These are phyloP conservation scores for Huso huso DNA, from an alignment of 2,797 vertebrate genomes.

Conservation along the genomic window DNA sequence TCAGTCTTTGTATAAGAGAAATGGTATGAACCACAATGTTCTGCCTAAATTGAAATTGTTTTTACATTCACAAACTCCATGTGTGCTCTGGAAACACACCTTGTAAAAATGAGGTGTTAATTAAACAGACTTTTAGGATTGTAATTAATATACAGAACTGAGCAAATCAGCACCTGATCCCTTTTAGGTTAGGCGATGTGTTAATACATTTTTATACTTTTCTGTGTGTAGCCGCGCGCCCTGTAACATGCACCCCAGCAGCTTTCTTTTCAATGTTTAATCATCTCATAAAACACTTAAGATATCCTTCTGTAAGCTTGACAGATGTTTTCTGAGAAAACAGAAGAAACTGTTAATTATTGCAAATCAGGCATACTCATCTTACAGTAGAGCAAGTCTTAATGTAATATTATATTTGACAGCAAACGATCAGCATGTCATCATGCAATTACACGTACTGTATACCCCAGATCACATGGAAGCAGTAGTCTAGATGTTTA, in stretches of 20 bases:
- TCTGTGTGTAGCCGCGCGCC: not conserved
- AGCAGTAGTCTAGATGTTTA: not conserved
- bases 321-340: slow-evolving; percentile 20
- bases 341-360: slow-evolving; percentile 21
- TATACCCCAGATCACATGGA: not conserved
- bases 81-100: no score
- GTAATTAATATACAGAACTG: no score
- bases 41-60: no score
- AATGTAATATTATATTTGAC: slow-evolving; percentile 19
- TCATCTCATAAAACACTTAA: slow-evolving; percentile 7
- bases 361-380: slow-evolving; percentile 14
- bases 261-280: slow-evolving; percentile 10
- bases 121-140: no score
- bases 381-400: not conserved
- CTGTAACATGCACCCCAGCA: not conserved
- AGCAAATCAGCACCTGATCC: no score
- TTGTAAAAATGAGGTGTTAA: no score
- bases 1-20: no score
- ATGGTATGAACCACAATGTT: no score
- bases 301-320: slow-evolving; percentile 8
- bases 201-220: no score
- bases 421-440: slow-evolving; percentile 9
- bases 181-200: no score
- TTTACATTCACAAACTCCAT: no score
- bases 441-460: not conserved